Percentiles rank a stretch among this genome's conserved stretches.
Conservation (phyloP, 1,140 invertebrate genomes). For the Atta texana region DNA sequence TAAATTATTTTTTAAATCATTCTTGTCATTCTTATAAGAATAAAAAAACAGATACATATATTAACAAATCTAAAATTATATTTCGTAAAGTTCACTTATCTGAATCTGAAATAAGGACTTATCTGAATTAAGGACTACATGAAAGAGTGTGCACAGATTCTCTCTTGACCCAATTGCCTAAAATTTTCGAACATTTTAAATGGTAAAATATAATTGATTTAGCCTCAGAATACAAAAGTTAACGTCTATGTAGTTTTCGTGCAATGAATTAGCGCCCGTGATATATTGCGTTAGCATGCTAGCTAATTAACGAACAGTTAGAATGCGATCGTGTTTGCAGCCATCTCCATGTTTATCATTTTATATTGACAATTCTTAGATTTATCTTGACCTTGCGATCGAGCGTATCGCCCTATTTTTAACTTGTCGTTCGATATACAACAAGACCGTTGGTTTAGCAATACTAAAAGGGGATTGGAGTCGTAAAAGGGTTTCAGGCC, state of each 20-base stretch:
- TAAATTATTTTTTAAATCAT: not conserved
- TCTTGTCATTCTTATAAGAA: not conserved
- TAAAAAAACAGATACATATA: not conserved
- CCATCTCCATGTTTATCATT: not conserved
- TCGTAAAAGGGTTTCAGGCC: conserved; percentile 61
- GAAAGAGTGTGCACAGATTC: not conserved
- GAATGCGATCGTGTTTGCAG: not conserved
- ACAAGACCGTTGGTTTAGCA: conserved; percentile 47
- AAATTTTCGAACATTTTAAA: conserved; percentile 15
- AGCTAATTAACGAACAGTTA: conserved; percentile 33
- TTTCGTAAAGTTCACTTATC: not conserved
- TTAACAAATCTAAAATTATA: not conserved
- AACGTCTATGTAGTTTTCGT: conserved; percentile 7
- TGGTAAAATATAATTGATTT: conserved; percentile 5
- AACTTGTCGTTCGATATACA: conserved; percentile 44
- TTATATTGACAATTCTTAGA: not conserved
- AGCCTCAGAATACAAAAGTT: not conserved
- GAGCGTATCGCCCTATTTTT: conserved; percentile 35
- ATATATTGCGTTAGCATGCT: not conserved
- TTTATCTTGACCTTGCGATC: conserved; percentile 31
- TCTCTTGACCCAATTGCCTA: not conserved
- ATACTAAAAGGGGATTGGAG: conserved; percentile 40
- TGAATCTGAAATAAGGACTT: too few species aligned
- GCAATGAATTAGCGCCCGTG: not conserved
- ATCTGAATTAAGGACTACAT: not conserved